Percentiles rank a stretch among this genome's conserved stretches.
Evolutionary conservation across 2,888 invertebrate genomes (phyloP).

Genomic region (Eupelmus urozonus): DNA sequence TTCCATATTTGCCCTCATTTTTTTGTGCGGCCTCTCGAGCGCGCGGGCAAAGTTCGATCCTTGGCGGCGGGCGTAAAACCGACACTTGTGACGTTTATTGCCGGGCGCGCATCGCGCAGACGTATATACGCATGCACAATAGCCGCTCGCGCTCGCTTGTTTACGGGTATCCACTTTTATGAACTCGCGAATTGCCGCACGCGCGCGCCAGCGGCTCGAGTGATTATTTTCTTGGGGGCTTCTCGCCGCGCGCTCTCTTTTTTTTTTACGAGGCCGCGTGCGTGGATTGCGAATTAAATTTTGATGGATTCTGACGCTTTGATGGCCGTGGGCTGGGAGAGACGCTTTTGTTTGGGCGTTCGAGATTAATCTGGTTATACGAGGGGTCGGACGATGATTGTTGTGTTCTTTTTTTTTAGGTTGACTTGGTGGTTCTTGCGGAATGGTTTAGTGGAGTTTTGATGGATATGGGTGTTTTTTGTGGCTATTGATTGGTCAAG

Average conservation of each 20-base stretch:
- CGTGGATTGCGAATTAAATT: conserved; percentile 30
- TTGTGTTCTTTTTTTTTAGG: no score
- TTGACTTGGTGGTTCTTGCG: no score
- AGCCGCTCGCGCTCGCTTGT: conserved; percentile 41
- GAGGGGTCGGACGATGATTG: no score
- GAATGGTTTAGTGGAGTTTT: no score
- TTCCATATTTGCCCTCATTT: not conserved
- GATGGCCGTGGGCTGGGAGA: not conserved
- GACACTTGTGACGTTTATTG: conserved; percentile 41
- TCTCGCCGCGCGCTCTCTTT: not conserved
- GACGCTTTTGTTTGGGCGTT: not conserved
- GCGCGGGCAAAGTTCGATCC: conserved; percentile 23
- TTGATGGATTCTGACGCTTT: conserved; percentile 19
- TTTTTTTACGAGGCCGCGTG: conserved; percentile 28
- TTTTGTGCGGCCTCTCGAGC: not conserved
- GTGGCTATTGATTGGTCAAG: no score
- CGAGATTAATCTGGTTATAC: conserved; percentile 2
- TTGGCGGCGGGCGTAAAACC: conserved; percentile 37
- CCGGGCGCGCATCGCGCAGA: conserved; percentile 8
- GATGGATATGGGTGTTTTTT: no score
- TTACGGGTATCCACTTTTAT: conserved; percentile 42
- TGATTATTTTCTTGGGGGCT: conserved; percentile 32
- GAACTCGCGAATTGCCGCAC: conserved; percentile 42
- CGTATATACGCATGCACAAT: not conserved
- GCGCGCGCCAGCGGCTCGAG: no score